Evolutionary conservation across 2,888 invertebrate genomes (phyloP).

Genomic region (Leptothorax acervorum): DNA sequence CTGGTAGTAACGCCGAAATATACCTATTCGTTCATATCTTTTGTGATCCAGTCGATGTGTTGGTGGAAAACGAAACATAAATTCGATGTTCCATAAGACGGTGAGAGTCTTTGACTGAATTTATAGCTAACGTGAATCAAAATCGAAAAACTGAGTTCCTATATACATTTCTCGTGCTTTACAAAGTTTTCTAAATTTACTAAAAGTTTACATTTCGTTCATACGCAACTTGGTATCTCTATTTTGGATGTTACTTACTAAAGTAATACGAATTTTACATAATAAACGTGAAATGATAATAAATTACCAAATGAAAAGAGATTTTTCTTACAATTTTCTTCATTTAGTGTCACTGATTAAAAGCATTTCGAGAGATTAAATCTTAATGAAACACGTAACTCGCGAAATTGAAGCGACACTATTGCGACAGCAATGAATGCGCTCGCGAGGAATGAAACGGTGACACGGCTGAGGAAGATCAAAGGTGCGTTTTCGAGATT

Average conservation of each 20-base stretch:
- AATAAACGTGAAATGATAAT: neutral
- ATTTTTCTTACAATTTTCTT: neutral
- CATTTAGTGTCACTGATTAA: neutral
- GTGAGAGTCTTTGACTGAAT: neutral
- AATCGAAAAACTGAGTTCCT: neutral
- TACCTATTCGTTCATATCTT: neutral
- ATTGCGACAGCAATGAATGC: conserved; percentile 27
- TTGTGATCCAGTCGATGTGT: conserved; percentile 18
- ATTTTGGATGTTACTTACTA: neutral
- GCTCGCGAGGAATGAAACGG: conserved; percentile 12
- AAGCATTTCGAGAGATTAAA: conserved; percentile 16
- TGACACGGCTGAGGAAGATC: conserved; percentile 29
- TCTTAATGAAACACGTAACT: conserved; percentile 1
- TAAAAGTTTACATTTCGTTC: neutral
- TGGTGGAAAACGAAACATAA: conserved; percentile 44
- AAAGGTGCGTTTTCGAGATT: conserved; percentile 36
- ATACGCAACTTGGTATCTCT: neutral
- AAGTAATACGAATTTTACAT: neutral
- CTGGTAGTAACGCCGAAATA: conserved; percentile 22
- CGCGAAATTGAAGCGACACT: conserved; percentile 22
- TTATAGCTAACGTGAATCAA: conserved; percentile 34
- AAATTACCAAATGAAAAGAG: neutral
- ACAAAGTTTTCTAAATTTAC: conserved; percentile 7
- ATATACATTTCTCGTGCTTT: neutral
- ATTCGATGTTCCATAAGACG: conserved; percentile 41